Base-by-base conservation (phyloP, 2,797 vertebrate genomes). In the Ceryle rudis region DNA sequence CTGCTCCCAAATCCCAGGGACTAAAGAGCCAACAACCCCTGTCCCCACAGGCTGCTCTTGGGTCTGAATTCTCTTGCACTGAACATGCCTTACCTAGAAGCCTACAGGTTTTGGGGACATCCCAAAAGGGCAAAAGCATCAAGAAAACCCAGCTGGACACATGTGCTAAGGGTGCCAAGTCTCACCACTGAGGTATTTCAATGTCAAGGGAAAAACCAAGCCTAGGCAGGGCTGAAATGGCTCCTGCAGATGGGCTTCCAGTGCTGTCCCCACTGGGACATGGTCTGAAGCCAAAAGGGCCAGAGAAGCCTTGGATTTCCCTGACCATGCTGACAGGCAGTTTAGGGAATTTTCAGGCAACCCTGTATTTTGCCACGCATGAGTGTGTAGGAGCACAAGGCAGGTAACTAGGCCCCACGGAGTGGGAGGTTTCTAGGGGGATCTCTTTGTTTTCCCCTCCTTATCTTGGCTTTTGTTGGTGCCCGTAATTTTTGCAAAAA, bases 291-390 rank as follows among this genome's bases (percentile, higher is more conserved):
- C 25, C 77, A 41, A 3, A 14, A 55, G 26, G 6, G 10, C 28
- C n/a, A 67, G 41, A 69, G 64, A 17, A 77, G 8, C 28, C 37
- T 57, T 14, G 20, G 17, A 49, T 82, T 25, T 49, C n/a, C n/a
- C 54, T 79, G 22, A 21, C 8, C 20, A 8, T 54, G 57, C 14
- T 58, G n/a, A 49, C 3, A 1, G 26, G 7, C n/a, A 47, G 21
- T 41, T 35, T 64, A 14, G 6, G 28, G 54, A 70, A 46, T 47
- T 83, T 86, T 46, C 51, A 83, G 64, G 35, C 23, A 80, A n/a
- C 2, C 2, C n/a, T 39, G 69, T 54, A 22, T 55, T 80, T 62
- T 1, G 2, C 6, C 1, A 13, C 2, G 0, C 2, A 0, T 67
- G 44, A 35, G 21, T 18, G 55, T 6, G 6, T 35, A 44, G 21